Base-by-base conservation (phyloP, 2,113 vertebrate species). In the Neopipo cinnamomea region DNA sequence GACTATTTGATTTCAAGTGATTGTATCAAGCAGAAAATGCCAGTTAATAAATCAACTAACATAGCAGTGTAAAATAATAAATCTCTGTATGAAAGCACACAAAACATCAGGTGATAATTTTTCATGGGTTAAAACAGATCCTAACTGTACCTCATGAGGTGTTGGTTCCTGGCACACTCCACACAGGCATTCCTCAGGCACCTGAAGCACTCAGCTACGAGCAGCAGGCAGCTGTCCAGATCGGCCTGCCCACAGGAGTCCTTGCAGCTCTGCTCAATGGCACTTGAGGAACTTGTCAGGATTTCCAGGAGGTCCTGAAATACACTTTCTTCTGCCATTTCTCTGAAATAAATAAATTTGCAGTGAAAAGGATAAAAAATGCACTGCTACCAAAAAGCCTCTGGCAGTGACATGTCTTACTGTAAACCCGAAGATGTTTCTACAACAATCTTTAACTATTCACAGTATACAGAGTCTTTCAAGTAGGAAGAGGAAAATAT, bases 111-210 rank as follows among this genome's bases (percentile, higher is more conserved):
- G 61, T 75, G 50, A 4, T 63, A 50, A 35, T 86, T 88, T 58
- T 25, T 24, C 41, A 46, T 2, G 24, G 42, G 35, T 70, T 73
- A 49, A 56, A 90, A 62, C 9, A n/a, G 58, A 72, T 52, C 46
- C 65, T 11, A 80, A 76, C 65, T 80, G 14, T 96, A 99, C 99
- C 99, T 98, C 96, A 99, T 97, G 46, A 97, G 30, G 28, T 94
- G 89, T 75, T 99, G 99, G 96, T 99, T 99, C 72, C 90, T 97
- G 50, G 94, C 55, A 93, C 98, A 99, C 87, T 99, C 98, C 5
- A 99, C 98, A 23, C 99, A 99, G 6, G 99, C 98, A 50, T 99
- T 99, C 83, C 99, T 98, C 52, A 98, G 98, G n/a, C 98, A 99
- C 61, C 99, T 97, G 98, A 99, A 99, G 95, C 99, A 99, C 63